phyloP scores from a whole-genome alignment of 1,140 invertebrate genomes.

The Acromyrmex echinatior region DNA sequence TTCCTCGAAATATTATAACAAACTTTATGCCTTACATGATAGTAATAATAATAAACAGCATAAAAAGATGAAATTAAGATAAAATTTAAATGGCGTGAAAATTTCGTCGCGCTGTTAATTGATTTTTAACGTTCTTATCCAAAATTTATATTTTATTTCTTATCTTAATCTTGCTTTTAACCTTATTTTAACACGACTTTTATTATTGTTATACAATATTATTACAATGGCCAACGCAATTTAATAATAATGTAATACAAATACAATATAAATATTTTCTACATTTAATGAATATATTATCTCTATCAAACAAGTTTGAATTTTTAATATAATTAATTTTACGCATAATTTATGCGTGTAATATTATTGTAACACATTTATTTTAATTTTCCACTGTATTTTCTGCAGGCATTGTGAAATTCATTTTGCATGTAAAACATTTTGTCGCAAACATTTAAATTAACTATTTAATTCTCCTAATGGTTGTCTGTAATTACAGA shows the following conservation, averaged over 20 bases:
- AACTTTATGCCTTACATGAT: too few species aligned
- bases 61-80: too few species aligned
- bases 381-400: neutral
- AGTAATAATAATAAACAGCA: too few species aligned
- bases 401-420: neutral
- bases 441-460: neutral
- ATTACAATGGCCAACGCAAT: neutral
- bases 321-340: constrained; percentile 20
- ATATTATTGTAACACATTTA: neutral
- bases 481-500: neutral
- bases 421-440: neutral
- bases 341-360: neutral
- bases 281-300: constrained; percentile 18
- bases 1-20: too few species aligned
- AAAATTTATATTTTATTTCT: neutral
- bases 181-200: neutral
- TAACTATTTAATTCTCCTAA: neutral
- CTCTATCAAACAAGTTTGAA: neutral
- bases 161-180: neutral
- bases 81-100: constrained; percentile 38
- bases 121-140: neutral
- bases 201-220: neutral
- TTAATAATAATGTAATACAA: neutral
- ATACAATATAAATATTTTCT: neutral
- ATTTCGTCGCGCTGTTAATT: neutral